These are phyloP conservation scores for Onychostruthus taczanowskii DNA, from an alignment of 2,113 vertebrate genomes.

Conservation along the genomic window DNA sequence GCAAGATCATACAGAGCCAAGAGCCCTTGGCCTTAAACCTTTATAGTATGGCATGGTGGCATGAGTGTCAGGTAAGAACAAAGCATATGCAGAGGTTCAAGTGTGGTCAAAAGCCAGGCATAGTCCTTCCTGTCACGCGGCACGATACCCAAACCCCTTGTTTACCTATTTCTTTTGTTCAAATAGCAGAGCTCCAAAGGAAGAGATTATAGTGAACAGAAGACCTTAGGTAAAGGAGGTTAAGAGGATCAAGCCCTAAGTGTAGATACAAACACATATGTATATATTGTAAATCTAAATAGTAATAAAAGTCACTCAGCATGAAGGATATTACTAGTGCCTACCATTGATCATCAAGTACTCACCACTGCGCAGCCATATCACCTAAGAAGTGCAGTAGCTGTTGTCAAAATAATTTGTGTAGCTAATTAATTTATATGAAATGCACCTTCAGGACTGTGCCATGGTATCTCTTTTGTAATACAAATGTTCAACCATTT, in stretches of 20 bases:
- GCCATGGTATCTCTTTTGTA: constrained; percentile 72
- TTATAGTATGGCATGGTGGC: not conserved
- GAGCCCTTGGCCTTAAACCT: not conserved
- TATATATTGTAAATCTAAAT: constrained; percentile 73
- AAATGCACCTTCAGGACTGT: constrained; percentile 73
- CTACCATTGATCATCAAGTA: constrained; percentile 61
- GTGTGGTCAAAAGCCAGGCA: not conserved
- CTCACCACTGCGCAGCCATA: constrained; percentile 50
- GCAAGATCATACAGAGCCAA: not conserved
- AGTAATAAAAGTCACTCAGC: constrained; percentile 60
- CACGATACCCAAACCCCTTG: not conserved
- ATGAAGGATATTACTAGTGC: constrained; percentile 73
- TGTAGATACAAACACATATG: constrained; percentile 67
- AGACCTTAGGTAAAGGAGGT: not conserved
- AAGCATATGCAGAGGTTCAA: not conserved
- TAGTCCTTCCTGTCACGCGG: not conserved
- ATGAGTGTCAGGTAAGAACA: not conserved
- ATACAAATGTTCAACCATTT: constrained; percentile 67
- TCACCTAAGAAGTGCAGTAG: constrained; percentile 67
- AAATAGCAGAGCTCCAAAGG: not conserved
- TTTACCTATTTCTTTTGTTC: not conserved
- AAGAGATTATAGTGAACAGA: not conserved
- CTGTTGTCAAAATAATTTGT: constrained; percentile 68
- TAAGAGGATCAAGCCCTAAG: constrained; percentile 35
- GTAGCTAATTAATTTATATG: constrained; percentile 70